Evolutionary conservation across 2,888 invertebrate genomes (phyloP).

Genomic region (Parnassius glacialis): DNA sequence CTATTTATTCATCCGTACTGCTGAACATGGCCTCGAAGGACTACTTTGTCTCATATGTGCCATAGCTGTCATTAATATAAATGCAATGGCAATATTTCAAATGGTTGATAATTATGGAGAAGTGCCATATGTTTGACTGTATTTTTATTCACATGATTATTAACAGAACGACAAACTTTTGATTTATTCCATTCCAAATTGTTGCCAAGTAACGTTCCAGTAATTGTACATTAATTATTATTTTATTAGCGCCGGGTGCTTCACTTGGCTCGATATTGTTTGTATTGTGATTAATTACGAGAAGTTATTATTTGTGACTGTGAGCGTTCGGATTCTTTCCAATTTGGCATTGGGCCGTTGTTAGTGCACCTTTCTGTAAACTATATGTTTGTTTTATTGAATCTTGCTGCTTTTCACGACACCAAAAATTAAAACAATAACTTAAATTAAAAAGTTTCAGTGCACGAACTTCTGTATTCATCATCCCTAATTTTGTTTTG

Average conservation of each 20-base stretch:
- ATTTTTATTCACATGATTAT: constrained; percentile 10
- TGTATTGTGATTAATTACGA: constrained; percentile 24
- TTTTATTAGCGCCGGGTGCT: constrained; percentile 22
- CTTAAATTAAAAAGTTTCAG: too few relatives aligned
- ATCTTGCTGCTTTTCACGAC: not conserved
- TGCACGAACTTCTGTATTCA: too few relatives aligned
- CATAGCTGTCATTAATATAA: not conserved
- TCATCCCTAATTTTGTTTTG: too few relatives aligned
- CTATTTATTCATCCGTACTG: too few relatives aligned
- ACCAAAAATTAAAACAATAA: too few relatives aligned
- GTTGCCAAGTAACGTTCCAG: constrained; percentile 24
- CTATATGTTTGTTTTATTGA: constrained; percentile 2
- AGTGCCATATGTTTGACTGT: not conserved
- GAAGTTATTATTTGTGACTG: constrained; percentile 23
- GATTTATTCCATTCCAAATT: constrained; percentile 20
- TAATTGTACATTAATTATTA: constrained; percentile 27
- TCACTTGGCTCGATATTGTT: constrained; percentile 19
- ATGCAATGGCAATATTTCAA: not conserved
- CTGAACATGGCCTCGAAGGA: too few relatives aligned
- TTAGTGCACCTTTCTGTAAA: constrained; percentile 13
- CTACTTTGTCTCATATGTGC: too few relatives aligned
- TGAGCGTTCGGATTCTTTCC: constrained; percentile 21
- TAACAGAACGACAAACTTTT: constrained; percentile 17
- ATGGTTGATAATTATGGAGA: constrained; percentile 2
- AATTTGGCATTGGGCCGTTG: constrained; percentile 21